A percentile compares a stretch with the other conserved stretches of the same genome.
Conservation (phyloP, 2,888 invertebrate genomes). For the Caenorhabditis sp. region DNA sequence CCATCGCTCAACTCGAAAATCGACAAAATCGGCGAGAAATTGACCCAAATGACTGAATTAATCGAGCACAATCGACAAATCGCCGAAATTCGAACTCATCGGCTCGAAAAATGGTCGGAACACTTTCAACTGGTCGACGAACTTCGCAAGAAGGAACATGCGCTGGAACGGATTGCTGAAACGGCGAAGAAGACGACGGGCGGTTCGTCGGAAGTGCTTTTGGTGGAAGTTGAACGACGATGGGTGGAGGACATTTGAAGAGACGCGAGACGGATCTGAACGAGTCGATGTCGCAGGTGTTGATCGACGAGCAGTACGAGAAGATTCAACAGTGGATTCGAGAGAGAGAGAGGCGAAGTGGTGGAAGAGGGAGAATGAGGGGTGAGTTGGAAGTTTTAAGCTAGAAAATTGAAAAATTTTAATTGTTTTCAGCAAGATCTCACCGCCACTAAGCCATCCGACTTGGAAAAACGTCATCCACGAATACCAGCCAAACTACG, state of each 20-base stretch:
- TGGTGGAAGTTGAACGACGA: conserved; percentile 43
- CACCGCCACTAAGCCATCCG: too few species aligned
- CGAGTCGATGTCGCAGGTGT: conserved; percentile 57
- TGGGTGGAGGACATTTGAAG: conserved; percentile 20
- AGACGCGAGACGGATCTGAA: conserved; percentile 46
- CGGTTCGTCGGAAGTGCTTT: conserved; percentile 17
- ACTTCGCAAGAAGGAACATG: conserved; percentile 49
- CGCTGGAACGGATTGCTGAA: conserved; percentile 27
- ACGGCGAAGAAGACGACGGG: conserved; percentile 15
- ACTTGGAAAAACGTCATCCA: too few species aligned
- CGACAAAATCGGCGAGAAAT: conserved; percentile 51
- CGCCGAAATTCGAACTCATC: conserved; percentile 37
- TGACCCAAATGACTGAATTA: conserved; percentile 37
- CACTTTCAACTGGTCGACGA: conserved; percentile 37
- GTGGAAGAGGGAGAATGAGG: neutral
- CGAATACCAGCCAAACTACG: conserved; percentile 41
- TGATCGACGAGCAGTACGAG: conserved; percentile 46
- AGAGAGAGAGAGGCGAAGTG: conserved; percentile 16
- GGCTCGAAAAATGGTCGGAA: conserved; percentile 46
- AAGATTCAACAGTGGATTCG: conserved; percentile 50
- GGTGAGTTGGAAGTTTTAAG: too few species aligned
- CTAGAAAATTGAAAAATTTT: neutral
- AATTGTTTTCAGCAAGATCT: too few species aligned
- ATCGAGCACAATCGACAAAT: conserved; percentile 46
- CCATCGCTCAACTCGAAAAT: conserved; percentile 45